Base-by-base conservation (phyloP, 2,888 invertebrate genomes). In the Drosophila aldrichi region DNA sequence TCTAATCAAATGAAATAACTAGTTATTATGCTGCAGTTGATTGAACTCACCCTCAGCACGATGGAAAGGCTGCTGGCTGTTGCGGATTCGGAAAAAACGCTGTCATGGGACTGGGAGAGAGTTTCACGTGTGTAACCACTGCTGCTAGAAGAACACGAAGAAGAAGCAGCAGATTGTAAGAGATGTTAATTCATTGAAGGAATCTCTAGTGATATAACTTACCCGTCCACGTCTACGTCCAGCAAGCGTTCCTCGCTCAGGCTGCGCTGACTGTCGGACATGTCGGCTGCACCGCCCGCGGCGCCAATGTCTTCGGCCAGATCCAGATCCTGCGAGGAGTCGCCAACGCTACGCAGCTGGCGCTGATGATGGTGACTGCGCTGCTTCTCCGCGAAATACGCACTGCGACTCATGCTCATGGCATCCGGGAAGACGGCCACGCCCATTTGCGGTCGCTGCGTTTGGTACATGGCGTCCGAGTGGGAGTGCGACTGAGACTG, bases 41-140 rank as follows among this genome's bases (percentile, higher is more conserved):
- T 34, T 40, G n/a, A 40, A 83, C 91, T 91, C 74, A 93, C 93
- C 92, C 92, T 92, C 40, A 93, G 83, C 43, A 92, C 92, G 44
- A 91, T 92, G 25, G 93, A 93, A 61, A 93, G 86, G 74, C 91
- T 92, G 84, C 93, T 93, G 44, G 93, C 92, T 25, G 93, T 93
- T 38, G 92, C 93, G 59, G 93, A 93, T 87, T 93, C 97, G 61
- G 97, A 96, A 94, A 98, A 98, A 88, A 98, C 96, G 79, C 97
- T 97, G 94, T 98, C 97, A 93, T 97, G 97, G 25, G 97, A 97
- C 88, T 97, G 96, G 73, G 97, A 97, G 84, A 97, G 94, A 63
- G 95, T 95, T 66, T 93, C 93, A 46, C 92, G 89, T 61, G 89
- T 90, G 74, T 90, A 92, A 70, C 92, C 92, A 73, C 93, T 93